A percentile compares a stretch with the other conserved stretches of the same genome.
Evolutionary conservation across 2,113 vertebrate genomes (phyloP).

Genomic region (Ciconia stormi): DNA sequence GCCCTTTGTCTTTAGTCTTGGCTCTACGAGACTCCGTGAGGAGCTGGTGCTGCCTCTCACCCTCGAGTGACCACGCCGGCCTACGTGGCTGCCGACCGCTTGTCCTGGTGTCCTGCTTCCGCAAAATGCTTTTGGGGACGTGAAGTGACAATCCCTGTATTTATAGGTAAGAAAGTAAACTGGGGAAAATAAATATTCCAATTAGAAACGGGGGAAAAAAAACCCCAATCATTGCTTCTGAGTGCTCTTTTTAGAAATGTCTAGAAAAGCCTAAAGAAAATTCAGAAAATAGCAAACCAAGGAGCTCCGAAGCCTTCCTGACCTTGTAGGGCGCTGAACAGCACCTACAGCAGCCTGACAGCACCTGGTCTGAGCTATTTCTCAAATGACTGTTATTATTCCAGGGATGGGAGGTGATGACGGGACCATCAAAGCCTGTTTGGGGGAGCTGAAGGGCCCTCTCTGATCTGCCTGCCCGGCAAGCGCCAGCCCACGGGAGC

Average conservation of each 20-base stretch:
- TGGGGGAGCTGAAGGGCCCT: background rate
- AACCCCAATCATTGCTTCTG: background rate
- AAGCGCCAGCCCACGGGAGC: background rate
- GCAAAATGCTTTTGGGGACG: background rate
- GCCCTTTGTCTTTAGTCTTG: background rate
- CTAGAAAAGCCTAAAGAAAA: background rate
- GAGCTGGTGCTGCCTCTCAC: background rate
- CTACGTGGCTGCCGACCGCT: accelerated
- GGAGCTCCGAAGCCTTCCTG: background rate
- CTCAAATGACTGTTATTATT: background rate
- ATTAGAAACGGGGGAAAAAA: background rate
- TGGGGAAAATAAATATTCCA: background rate
- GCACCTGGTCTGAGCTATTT: background rate
- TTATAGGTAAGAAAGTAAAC: background rate
- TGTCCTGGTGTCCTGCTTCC: background rate
- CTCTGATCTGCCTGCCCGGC: background rate
- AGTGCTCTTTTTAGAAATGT: too few species aligned
- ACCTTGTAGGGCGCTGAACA: background rate
- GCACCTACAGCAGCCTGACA: background rate
- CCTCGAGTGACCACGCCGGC: accelerated
- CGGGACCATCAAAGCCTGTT: background rate
- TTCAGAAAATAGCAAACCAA: background rate
- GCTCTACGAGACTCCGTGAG: background rate
- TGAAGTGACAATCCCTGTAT: background rate
- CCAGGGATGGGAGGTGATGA: background rate